Evolutionary conservation across 2,888 invertebrate species (phyloP), one percentile per base, ranked within the genome.

Genomic region (Pediacus dermestoides): DNA sequence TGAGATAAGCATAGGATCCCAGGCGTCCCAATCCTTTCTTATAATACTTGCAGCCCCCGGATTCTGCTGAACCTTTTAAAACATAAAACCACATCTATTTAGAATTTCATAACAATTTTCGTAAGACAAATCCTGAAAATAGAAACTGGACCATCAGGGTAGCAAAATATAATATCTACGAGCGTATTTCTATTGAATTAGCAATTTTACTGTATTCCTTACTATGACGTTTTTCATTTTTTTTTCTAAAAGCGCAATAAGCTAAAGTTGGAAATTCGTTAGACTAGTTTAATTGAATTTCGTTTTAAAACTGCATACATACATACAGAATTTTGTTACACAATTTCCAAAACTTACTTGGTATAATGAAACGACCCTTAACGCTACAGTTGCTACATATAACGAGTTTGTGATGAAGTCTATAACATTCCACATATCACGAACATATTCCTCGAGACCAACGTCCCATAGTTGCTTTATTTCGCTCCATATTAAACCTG

Each of bases 391-490:
- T 37, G 96, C 94, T 46, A 97, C 92, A 70, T 99, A 99, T 22
- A 97, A 74, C 4, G 96, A 93, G 73, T 97, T 97, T 44, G 97
- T 97, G 51, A 96, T 91, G 70, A 97, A 97, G 73, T 97, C 97
- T 57, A 97, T 89, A 43, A 97, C 94, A 71, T 99, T 97, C 97
- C 97, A 97, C 94, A 97, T 95, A 70, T 99, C 96, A 63, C 93
- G 86, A 40, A 91, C 85, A 73, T 97, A 99, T 66, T 96, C 95
- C 61, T 92, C 88, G 41, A 96, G 75, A 0, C 97, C 97, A 56
- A 94, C 91, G 68, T 95, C 94, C 96, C 96, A 97, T 43, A 99
- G 74, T 70, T 97, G 96, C 69, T 97, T 99, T 57, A 97, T 93
- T 74, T 99, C 97, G 60, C 93, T 92, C 97, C 97, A 99, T 63